Evolutionary conservation across 2,888 invertebrate genomes (phyloP).

Genomic region (Globia sparganii): DNA sequence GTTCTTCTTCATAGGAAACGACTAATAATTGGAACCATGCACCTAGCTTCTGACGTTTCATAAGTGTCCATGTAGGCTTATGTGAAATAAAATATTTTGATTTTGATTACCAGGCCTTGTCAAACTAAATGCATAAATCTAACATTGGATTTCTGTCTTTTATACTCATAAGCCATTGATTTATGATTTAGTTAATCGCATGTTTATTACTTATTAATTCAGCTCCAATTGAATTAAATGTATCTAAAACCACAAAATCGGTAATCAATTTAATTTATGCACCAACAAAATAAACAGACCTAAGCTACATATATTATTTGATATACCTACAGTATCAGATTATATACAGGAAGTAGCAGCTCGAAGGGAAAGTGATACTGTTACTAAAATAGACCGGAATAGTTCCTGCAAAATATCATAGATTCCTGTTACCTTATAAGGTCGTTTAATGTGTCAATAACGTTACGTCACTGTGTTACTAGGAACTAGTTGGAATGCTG

Average conservation of each 20-base stretch:
- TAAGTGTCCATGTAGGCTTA: too few relatives aligned
- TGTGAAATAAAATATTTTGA: too few relatives aligned
- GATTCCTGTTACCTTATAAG: constrained; percentile 45
- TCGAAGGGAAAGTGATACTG: constrained; percentile 49
- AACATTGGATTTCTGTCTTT: too few relatives aligned
- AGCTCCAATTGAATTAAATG: not conserved
- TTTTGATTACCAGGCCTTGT: too few relatives aligned
- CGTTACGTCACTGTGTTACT: constrained; percentile 32
- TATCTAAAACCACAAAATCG: not conserved
- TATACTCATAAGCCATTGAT: not conserved
- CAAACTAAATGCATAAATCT: not conserved
- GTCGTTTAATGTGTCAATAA: constrained; percentile 41
- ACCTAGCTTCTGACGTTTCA: too few relatives aligned
- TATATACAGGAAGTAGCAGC: constrained; percentile 42
- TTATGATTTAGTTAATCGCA: not conserved
- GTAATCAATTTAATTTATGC: not conserved
- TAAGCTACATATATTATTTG: not conserved
- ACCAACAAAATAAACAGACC: not conserved
- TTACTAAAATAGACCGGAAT: constrained; percentile 37
- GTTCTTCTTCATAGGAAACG: too few relatives aligned
- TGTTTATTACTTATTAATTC: not conserved
- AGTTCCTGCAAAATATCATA: constrained; percentile 55
- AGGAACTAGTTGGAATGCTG: constrained; percentile 38
- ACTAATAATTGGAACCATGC: too few relatives aligned
- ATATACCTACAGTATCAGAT: constrained; percentile 32